A percentile compares a stretch with the other conserved stretches of the same genome.
These are phyloP conservation scores for Pterois miles DNA, from an alignment of 2,797 vertebrate genomes.

Conservation along the genomic window DNA sequence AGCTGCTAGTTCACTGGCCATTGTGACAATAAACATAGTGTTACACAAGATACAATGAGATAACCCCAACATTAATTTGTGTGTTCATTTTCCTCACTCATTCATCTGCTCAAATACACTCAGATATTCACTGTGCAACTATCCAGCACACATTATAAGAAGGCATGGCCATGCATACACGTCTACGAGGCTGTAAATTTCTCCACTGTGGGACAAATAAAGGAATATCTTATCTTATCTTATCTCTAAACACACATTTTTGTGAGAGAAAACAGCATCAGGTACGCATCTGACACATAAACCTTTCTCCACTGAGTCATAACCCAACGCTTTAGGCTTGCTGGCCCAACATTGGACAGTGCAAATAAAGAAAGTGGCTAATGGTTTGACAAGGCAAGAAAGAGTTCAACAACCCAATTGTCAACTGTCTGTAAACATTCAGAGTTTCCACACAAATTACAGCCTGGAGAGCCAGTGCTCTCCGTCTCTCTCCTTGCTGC, in stretches of 20 bases:
- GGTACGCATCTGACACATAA: neutral
- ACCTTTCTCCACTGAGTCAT: conserved; percentile 5
- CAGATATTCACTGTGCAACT: neutral
- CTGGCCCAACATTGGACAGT: neutral
- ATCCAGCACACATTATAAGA: neutral
- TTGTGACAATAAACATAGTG: no score
- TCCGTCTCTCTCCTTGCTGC: conserved; percentile 21
- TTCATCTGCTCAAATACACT: neutral
- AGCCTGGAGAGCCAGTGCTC: conserved; percentile 5
- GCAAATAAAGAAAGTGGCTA: conserved; percentile 17
- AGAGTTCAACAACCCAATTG: conserved; percentile 1
- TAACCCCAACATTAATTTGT: no score
- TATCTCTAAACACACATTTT: no score
- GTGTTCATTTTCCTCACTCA: neutral
- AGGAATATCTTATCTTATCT: no score
- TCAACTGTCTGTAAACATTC: conserved; percentile 30
- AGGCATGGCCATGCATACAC: neutral
- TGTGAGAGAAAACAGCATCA: neutral
- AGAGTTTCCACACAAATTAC: conserved; percentile 50
- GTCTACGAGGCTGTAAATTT: neutral
- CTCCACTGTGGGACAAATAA: no score
- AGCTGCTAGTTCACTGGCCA: no score
- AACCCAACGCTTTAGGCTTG: neutral
- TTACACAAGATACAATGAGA: no score
- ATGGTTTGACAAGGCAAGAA: conserved; percentile 10